Evolutionary conservation across 2,113 vertebrate genomes (phyloP), one percentile per base, ranked within the genome.

Genomic region (Lota lota): DNA sequence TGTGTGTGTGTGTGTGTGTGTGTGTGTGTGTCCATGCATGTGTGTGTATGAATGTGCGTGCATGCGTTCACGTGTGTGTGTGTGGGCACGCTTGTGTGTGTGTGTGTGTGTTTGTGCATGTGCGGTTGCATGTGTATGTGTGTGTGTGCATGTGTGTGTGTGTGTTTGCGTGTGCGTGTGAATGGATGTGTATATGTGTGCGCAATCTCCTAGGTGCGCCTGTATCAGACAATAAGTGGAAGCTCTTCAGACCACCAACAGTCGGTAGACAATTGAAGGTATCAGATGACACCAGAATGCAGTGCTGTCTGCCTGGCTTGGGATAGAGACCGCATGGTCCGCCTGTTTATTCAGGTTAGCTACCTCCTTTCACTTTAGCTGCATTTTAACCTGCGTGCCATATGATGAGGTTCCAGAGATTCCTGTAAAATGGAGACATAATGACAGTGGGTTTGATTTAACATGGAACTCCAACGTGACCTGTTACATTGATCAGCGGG

Each of bases 171-270:
- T 61, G 36, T 58, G 22, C 19, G 51, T 33, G 22, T 36, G 22
- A 47, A 56, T 50, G 28, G 16, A 51, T 67, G 65, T 58, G 53
- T 58, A 15, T 54, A 28, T 24, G 56, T 5, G 66, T 60, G 40
- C 40, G 10, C 40, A 47, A 11, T 21, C 19, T 12, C 19, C 20
- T 60, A 14, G 22, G 22, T 78, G 61, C 73, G 82, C 79, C 68
- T 73, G 74, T 72, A 73, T 85, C 70, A 87, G 85, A 90, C 91
- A 92, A 89, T 91, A 76, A 86, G 75, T 81, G 83, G 84, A 88
- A 85, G 85, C 87, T 75, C 78, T 74, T 67, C 74, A 83, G 83
- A 89, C 82, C 80, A 85, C 83, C 83, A 88, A 89, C 87, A 90
- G 89, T 87, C 88, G 89, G 87, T 89, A 88, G 84, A 73, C 78